These are phyloP conservation scores for Rhizomys pruinosus DNA, from an alignment of 2,113 vertebrate species.

Conservation along the genomic window DNA sequence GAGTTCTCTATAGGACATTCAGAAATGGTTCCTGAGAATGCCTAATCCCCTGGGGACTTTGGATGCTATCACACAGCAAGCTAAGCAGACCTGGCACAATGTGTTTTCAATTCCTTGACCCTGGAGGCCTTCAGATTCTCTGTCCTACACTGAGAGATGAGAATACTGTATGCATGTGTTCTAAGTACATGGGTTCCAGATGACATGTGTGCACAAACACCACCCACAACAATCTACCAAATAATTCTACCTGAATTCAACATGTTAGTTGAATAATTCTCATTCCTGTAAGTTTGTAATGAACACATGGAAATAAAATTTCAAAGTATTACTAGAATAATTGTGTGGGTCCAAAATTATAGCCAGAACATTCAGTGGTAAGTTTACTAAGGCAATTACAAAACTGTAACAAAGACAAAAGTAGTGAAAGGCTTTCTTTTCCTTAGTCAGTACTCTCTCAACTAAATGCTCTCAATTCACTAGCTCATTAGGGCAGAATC, in stretches of 20 bases:
- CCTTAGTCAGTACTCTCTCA: neutral
- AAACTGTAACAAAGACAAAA: neutral
- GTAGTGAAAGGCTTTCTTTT: neutral
- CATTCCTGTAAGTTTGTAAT: neutral
- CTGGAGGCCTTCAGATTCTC: neutral
- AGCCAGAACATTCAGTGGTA: neutral
- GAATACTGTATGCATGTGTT: neutral
- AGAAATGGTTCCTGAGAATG: neutral
- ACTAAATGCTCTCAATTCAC: neutral
- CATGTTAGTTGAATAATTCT: neutral
- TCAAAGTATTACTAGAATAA: conserved; percentile 7
- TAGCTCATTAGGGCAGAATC: neutral
- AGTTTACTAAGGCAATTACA: neutral
- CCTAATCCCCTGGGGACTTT: neutral
- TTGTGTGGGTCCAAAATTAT: neutral
- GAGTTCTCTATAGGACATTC: neutral
- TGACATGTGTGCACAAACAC: neutral
- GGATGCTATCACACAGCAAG: neutral
- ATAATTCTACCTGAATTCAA: neutral
- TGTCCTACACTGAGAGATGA: neutral
- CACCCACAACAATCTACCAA: neutral
- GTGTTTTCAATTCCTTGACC: neutral
- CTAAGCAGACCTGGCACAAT: neutral
- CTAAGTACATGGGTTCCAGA: neutral
- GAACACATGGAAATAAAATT: conserved; percentile 19